Percentiles rank a stretch among this genome's conserved stretches.
Conservation (phyloP, 2,797 vertebrate genomes). For the Astyanax mexicanus region DNA sequence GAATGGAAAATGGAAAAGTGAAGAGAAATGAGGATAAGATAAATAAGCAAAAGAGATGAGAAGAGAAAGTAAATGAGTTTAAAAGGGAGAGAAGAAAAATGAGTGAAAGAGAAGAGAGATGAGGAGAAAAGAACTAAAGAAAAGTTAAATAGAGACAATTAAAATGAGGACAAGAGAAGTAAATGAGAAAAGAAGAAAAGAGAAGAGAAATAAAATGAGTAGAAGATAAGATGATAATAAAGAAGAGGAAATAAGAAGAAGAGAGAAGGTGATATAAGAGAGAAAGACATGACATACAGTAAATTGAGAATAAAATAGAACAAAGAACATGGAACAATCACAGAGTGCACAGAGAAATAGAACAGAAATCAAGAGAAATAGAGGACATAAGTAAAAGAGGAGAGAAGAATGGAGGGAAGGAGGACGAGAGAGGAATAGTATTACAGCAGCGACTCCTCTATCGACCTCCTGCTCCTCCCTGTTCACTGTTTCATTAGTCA, state of each 20-base stretch:
- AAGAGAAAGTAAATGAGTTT: too few relatives aligned
- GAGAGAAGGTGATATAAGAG: too few relatives aligned
- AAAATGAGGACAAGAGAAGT: too few relatives aligned
- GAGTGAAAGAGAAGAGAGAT: background rate
- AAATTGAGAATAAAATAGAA: too few relatives aligned
- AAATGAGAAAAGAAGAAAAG: background rate
- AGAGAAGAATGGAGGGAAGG: background rate
- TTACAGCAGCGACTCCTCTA: background rate
- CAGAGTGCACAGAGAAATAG: too few relatives aligned
- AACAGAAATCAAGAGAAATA: background rate
- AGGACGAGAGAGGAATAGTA: background rate
- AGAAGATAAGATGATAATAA: background rate
- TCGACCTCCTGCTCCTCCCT: slow-evolving; percentile 17
- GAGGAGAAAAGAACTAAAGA: background rate
- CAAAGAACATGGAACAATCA: background rate
- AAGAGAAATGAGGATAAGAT: background rate
- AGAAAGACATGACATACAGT: too few relatives aligned
- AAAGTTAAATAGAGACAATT: too few relatives aligned
- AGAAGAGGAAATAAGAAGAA: background rate
- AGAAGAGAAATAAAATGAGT: background rate
- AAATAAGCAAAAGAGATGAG: background rate
- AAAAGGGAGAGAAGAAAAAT: background rate
- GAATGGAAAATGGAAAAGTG: too few relatives aligned
- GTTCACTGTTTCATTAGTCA: slow-evolving; percentile 29
- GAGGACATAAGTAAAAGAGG: background rate